A percentile compares a stretch with the other conserved stretches of the same genome.
These are phyloP conservation scores for Drosophila antonietae DNA, from an alignment of 2,888 invertebrate genomes.

Conservation along the genomic window DNA sequence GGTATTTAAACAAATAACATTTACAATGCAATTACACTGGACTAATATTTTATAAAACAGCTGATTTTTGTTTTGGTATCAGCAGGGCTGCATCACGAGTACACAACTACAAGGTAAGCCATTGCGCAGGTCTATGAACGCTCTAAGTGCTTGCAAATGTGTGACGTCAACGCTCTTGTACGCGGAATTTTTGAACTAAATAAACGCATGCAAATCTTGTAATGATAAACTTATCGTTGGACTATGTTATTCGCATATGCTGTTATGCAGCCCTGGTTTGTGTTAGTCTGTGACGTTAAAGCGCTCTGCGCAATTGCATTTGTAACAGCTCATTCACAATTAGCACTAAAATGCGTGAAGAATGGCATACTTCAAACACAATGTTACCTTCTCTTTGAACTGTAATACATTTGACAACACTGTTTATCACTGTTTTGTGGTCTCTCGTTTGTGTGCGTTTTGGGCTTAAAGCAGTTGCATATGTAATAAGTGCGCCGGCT, in stretches of 20 bases:
- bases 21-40: conserved; percentile 15
- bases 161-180: conserved; percentile 21
- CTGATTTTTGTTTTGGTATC: conserved; percentile 52
- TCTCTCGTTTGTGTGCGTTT: conserved; percentile 33
- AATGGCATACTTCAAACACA: neutral
- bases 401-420: conserved; percentile 38
- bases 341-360: neutral
- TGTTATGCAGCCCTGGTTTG: conserved; percentile 2
- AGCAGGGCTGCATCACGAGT: conserved; percentile 39
- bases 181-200: neutral
- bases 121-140: conserved; percentile 1
- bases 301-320: conserved; percentile 11
- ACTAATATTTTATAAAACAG: conserved; percentile 26
- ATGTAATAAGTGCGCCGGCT: conserved; percentile 34
- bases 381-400: neutral
- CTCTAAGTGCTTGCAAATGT: neutral
- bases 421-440: conserved; percentile 35
- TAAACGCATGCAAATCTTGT: neutral
- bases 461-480: conserved; percentile 32
- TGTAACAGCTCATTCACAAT: conserved; percentile 1
- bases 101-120: conserved; percentile 15
- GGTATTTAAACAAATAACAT: conserved; percentile 14
- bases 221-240: neutral
- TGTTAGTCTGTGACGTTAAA: conserved; percentile 4
- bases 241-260: neutral